Percentiles rank a stretch among this genome's conserved stretches.
Evolutionary conservation across 2,888 invertebrate genomes (phyloP).

Genomic region (Eristalis arbustorum): DNA sequence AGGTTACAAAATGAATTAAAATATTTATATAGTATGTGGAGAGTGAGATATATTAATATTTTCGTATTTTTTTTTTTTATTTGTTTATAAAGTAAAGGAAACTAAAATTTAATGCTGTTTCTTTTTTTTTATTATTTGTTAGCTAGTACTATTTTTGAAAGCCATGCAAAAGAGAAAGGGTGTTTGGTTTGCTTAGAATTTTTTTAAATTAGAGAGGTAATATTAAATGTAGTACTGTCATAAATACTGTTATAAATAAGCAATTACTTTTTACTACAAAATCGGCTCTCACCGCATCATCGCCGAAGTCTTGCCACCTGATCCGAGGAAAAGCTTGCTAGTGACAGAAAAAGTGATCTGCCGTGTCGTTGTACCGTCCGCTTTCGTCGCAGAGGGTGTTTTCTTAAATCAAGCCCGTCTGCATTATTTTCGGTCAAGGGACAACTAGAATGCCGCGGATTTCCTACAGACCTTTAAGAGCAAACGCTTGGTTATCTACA

Average conservation of each 20-base stretch:
- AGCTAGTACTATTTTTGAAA: constrained; percentile 53
- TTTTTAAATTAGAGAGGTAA: background rate
- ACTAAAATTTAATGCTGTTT: constrained; percentile 35
- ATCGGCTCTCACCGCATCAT: no score
- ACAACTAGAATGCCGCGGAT: no score
- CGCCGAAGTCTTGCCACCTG: no score
- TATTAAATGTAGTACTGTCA: background rate
- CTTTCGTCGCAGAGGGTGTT: no score
- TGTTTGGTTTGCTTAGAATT: constrained; percentile 22
- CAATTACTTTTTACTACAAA: no score
- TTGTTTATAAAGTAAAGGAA: constrained; percentile 42
- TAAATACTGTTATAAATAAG: background rate
- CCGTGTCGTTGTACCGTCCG: no score
- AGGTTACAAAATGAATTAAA: constrained; percentile 68
- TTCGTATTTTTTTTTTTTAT: constrained; percentile 9
- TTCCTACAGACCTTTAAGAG: no score
- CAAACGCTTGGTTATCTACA: no score
- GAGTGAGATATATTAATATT: constrained; percentile 55
- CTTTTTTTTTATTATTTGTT: constrained; percentile 11
- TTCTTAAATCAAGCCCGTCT: no score
- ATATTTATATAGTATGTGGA: constrained; percentile 41
- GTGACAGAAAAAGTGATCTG: no score
- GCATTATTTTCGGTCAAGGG: no score
- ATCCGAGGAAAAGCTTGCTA: no score
- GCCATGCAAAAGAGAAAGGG: constrained; percentile 61